Evolutionary conservation across 1,140 invertebrate genomes (phyloP).

Genomic region (Ooceraea biroi): DNA sequence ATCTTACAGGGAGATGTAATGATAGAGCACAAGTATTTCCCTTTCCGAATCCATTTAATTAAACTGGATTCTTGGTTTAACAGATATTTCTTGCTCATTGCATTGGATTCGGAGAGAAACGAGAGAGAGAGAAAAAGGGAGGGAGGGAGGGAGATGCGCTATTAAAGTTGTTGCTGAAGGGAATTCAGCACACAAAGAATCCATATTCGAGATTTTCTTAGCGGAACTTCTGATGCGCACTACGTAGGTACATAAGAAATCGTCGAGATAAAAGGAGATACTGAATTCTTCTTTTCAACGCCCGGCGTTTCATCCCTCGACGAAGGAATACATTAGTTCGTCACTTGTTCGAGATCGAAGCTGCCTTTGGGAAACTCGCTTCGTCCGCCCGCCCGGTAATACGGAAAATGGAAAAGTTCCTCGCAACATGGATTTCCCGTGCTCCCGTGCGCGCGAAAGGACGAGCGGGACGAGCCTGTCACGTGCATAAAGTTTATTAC

Average conservation of each 20-base stretch:
- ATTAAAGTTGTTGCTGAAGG: neutral
- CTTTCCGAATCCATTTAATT: too few relatives aligned
- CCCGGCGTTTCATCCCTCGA: neutral
- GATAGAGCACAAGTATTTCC: too few relatives aligned
- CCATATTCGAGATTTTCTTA: too few relatives aligned
- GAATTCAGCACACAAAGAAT: neutral
- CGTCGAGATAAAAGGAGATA: neutral
- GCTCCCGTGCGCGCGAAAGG: neutral
- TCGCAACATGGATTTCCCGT: neutral
- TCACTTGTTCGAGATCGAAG: neutral
- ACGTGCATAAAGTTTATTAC: conserved; percentile 21
- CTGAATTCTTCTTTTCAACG: neutral
- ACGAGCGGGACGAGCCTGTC: neutral
- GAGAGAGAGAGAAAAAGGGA: neutral
- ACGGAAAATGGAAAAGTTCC: conserved; percentile 35
- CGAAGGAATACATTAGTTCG: neutral
- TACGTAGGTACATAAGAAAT: too few relatives aligned
- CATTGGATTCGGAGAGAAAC: neutral
- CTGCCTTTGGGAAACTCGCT: neutral
- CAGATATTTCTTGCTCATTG: neutral
- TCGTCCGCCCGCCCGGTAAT: neutral
- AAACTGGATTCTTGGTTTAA: too few relatives aligned
- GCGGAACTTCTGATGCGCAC: too few relatives aligned
- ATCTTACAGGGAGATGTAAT: neutral
- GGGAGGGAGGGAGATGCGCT: neutral